Percentiles rank a stretch among this genome's conserved stretches.
Evolutionary conservation across 2,797 vertebrate genomes (phyloP).

Genomic region (Sciurus carolinensis): DNA sequence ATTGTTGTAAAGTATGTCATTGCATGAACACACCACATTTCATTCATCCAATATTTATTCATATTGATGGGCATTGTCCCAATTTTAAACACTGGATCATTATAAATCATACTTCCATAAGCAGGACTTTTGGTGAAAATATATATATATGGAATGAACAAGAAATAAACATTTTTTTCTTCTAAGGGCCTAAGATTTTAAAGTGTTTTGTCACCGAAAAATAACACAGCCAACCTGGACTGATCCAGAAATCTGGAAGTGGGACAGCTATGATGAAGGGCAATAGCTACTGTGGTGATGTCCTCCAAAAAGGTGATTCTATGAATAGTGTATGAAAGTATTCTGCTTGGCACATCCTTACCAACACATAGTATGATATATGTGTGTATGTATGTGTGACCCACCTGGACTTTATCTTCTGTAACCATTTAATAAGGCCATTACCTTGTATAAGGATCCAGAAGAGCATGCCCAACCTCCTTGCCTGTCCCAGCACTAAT

Average conservation of each 20-base stretch:
- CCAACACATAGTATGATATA: background rate
- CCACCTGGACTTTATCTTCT: constrained; percentile 32
- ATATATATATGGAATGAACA: background rate
- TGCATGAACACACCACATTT: background rate
- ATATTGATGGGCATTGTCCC: background rate
- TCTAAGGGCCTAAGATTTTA: constrained; percentile 13
- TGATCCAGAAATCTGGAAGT: constrained; percentile 38
- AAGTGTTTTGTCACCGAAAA: constrained; percentile 18
- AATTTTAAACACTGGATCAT: constrained; percentile 9
- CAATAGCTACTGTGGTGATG: background rate
- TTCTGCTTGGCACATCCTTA: background rate
- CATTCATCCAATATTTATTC: constrained; percentile 4
- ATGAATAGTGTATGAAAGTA: background rate
- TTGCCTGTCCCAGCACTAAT: background rate
- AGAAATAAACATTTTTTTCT: background rate
- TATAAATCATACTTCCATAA: background rate
- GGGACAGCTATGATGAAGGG: constrained; percentile 1
- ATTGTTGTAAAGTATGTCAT: background rate
- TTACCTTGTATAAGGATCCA: background rate
- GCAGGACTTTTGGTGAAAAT: constrained; percentile 12
- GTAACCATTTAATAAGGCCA: background rate
- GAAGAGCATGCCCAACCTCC: background rate
- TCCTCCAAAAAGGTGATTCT: background rate
- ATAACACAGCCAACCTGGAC: background rate
- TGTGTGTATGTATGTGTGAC: background rate